Conservation (phyloP, 2,797 vertebrate genomes). For the Mergus octosetaceus region DNA sequence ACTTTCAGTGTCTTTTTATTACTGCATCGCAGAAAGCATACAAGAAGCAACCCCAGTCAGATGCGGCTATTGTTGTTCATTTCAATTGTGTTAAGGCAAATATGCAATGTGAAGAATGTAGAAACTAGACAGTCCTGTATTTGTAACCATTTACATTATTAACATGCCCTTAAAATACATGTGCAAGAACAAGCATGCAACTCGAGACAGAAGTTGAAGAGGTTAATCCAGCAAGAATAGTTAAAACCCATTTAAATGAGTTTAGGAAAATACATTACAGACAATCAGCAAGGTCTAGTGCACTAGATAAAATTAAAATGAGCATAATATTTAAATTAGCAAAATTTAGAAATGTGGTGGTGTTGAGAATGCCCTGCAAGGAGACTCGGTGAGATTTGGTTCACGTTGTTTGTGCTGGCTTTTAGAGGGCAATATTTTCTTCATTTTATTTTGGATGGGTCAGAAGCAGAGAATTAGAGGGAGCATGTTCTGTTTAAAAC, state of each 20-base stretch:
- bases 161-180: background rate
- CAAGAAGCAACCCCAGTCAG: background rate
- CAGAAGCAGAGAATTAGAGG: background rate
- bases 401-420: constrained; percentile 13
- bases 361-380: background rate
- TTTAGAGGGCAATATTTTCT: background rate
- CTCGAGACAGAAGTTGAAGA: background rate
- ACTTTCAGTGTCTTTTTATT: constrained; percentile 24
- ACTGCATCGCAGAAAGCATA: background rate
- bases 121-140: background rate
- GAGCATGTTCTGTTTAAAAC: background rate
- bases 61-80: background rate
- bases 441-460: background rate
- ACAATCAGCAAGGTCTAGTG: background rate
- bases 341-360: constrained; percentile 27
- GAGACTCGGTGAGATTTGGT: constrained; percentile 9
- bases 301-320: constrained; percentile 16
- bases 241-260: background rate
- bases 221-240: background rate
- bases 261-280: background rate
- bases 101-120: background rate
- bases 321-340: constrained; percentile 44
- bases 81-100: background rate
- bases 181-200: background rate
- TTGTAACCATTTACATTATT: background rate